phyloP scores from a whole-genome alignment of 2,797 vertebrate species.

The Pantherophis alleghaniensis region DNA sequence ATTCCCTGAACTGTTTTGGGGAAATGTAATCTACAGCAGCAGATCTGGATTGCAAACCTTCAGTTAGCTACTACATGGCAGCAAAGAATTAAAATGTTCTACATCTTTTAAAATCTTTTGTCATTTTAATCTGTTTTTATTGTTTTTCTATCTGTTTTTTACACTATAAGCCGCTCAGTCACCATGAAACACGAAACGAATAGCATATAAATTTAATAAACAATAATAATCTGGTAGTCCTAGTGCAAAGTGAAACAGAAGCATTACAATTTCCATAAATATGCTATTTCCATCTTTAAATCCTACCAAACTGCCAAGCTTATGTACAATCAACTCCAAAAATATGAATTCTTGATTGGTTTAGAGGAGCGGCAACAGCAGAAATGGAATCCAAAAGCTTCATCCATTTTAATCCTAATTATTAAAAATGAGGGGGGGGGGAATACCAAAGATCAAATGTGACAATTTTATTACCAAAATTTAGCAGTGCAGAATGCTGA shows the following conservation, averaged over 20 bases:
- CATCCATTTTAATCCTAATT: not conserved
- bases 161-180: not conserved
- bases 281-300: not conserved
- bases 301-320: not conserved
- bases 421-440: not conserved
- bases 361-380: not conserved
- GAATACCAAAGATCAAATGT: not conserved
- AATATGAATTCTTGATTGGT: not conserved
- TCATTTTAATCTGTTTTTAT: not conserved
- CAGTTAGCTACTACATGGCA: not conserved
- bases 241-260: not conserved
- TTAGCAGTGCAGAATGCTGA: not conserved
- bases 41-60: not conserved
- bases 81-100: not conserved
- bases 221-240: not conserved
- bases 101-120: not conserved
- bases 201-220: not conserved
- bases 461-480: not conserved
- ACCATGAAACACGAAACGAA: not conserved
- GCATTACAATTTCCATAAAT: not conserved
- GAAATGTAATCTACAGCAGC: not conserved
- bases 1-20: not conserved
- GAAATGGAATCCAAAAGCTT: not conserved
- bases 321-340: not conserved
- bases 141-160: not conserved